A percentile compares a stretch with the other conserved stretches of the same genome.
These are phyloP conservation scores for Loriculus beryllinus DNA, from an alignment of 2,797 vertebrate genomes.

Conservation along the genomic window DNA sequence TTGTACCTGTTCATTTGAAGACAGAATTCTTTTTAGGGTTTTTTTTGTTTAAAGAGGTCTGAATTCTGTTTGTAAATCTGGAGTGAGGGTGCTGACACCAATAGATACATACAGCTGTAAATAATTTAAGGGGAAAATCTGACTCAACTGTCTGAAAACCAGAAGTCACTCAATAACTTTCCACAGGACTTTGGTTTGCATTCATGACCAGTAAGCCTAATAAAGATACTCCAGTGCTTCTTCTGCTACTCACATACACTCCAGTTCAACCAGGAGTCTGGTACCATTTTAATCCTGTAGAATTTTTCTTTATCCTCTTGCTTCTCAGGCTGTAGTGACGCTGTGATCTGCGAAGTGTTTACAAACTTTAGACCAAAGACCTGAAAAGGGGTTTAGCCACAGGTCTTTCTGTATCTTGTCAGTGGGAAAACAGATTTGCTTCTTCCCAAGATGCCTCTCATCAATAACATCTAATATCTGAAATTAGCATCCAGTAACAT, in stretches of 20 bases:
- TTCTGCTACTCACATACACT: neutral
- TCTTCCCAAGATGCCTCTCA: neutral
- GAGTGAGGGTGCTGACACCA: neutral
- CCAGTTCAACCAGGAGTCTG: neutral
- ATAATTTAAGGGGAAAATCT: neutral
- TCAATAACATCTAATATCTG: neutral
- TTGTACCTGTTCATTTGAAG: slow-evolving; percentile 30
- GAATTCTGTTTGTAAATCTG: slow-evolving; percentile 20
- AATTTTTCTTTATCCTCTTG: neutral
- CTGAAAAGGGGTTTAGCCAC: neutral
- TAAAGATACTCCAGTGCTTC: neutral
- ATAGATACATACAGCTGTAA: neutral
- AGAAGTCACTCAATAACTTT: neutral
- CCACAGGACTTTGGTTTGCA: neutral
- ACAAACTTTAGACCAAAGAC: neutral
- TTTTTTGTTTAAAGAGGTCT: neutral
- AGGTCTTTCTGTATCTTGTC: neutral
- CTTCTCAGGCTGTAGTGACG: neutral
- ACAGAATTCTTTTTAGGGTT: neutral
- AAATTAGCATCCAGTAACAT: neutral
- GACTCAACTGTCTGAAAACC: neutral
- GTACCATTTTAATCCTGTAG: neutral
- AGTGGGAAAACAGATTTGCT: neutral
- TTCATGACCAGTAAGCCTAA: neutral
- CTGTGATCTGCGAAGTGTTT: neutral